Base-by-base conservation (phyloP, 2,888 invertebrate genomes). In the Pseudeuparius sepicola region DNA sequence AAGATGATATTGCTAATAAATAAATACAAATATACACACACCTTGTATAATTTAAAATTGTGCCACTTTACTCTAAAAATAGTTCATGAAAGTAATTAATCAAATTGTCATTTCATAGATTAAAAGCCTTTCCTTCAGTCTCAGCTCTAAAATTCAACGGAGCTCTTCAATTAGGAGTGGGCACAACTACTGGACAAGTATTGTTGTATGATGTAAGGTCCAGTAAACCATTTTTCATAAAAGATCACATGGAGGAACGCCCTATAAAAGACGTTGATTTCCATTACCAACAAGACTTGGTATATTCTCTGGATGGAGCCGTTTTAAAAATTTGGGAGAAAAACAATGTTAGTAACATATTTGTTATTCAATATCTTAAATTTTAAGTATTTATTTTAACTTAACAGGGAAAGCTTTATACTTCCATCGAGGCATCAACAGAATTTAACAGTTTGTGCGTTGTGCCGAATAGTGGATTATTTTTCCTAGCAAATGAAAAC, bases 401-500 rank as follows among this genome's bases (percentile, higher is more conserved):
- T 52, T 61, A 70, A 36, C 54, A 84, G 83, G 97, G 96, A 11
- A 88, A 92, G 65, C 76, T 93, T 48, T 89, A 82, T 50, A 92
- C 96, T 7, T 87, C 92, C 29, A 86, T 98, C 48, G 93, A 97
- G 65, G 81, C 90, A 4, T 43, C 51, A 6, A 73, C 79, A 3
- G 78, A 78, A 38, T 82, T 94, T 48, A 98, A 97, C 65, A 88
- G 93, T 59, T 70, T 98, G 29, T 89, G 89, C 60, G 70, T 87
- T n/a, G 77, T 92, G 45, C 88, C 90, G 13, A 76, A 84, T 37
- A 82, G 88, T 14, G 96, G 92, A 31, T 72, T 98, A 60, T 67
- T 94, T 48, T 89, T 98, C 63, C 75, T 97, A 59, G 94, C 97
- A 1, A 93, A 90, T 57, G 97, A 98, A 67, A 81, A 82, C 49